Evolutionary conservation across 2,888 invertebrate species (phyloP), one percentile per base, ranked within the genome.

Genomic region (Oscheius sp.): DNA sequence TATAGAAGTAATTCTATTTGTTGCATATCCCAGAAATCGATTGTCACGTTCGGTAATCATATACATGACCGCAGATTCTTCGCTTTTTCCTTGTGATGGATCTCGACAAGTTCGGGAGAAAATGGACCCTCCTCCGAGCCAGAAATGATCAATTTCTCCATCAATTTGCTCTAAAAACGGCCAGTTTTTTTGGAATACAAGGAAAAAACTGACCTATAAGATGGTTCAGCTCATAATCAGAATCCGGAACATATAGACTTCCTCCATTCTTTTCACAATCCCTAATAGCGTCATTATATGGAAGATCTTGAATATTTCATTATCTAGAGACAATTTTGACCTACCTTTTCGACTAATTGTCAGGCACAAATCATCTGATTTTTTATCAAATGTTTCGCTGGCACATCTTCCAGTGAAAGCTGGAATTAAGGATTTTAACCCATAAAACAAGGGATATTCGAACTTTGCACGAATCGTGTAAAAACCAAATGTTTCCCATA

Each of bases 101-200:
- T 35, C 35, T 35, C 43, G 16, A 21, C 61, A 61, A 5, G n/a
- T 41, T 43, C 18, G 1, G 21, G 2, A 59, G 41, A 59, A 59
- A 35, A 59, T 59, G 29, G 59, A 27, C 13, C 59, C 59, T 27
- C 59, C 59, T 35, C 59, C 59, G 21, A 59, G 23, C 59, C 59
- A 59, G 59, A 59, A 59, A 5, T 6, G 13, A 7, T 7, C 9
- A 29, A 59, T 35, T 21, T 41, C 29, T 16, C 41, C 41, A 41
- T 29, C 59, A 21, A 59, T 59, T 3, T 29, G 5, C 2, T 59
- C 59, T 59, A 55, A 35, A 35, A n/a, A n/a, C n/a, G n/a, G n/a
- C n/a, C 21, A 0, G 21, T 13, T n/a, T 43, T 41, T 61, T 18
- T 43, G 6, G 7, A 12, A 25, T 25, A 59, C 12, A 29, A 6